A percentile compares a stretch with the other conserved stretches of the same genome.
Conservation (phyloP, 2,797 vertebrate genomes). For the Australoheros facetus region DNA sequence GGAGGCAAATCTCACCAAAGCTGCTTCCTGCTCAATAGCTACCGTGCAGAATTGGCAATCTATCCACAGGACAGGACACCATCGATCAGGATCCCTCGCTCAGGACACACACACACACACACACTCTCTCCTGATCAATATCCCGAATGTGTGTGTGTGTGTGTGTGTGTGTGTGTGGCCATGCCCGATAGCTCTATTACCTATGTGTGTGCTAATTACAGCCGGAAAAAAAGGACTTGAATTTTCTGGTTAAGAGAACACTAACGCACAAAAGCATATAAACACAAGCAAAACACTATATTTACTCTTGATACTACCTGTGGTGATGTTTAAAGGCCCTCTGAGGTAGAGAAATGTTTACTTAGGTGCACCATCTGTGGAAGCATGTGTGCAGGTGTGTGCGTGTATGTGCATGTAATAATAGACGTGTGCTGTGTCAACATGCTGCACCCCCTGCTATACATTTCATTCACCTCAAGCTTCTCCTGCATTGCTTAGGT, state of each 20-base stretch:
- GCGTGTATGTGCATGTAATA: constrained; percentile 34
- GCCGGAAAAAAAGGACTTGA: constrained; percentile 40
- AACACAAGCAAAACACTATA: neutral
- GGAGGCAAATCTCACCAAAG: constrained; percentile 54
- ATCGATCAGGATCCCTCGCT: constrained; percentile 75
- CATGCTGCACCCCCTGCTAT: constrained; percentile 52
- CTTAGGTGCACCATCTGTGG: constrained; percentile 38
- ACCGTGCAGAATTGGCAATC: constrained; percentile 69
- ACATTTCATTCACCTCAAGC: constrained; percentile 53
- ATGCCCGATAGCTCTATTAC: constrained; percentile 73
- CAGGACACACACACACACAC: constrained; percentile 46
- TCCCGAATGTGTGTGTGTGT: constrained; percentile 20
- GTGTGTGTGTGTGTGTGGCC: constrained; percentile 41
- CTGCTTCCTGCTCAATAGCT: constrained; percentile 69
- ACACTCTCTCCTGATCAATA: constrained; percentile 70
- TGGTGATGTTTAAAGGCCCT: constrained; percentile 41
- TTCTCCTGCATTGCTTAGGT: constrained; percentile 23
- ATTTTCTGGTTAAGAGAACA: constrained; percentile 52
- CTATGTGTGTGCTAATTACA: constrained; percentile 60
- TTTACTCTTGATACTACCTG: constrained; percentile 34
- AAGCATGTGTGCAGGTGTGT: neutral
- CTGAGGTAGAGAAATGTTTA: constrained; percentile 34
- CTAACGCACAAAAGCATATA: neutral
- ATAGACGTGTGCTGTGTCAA: constrained; percentile 58
- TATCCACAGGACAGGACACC: constrained; percentile 70